Evolutionary conservation across 2,113 vertebrate species (phyloP), one percentile per base, ranked within the genome.

Genomic region (Ammodramus savannarum): DNA sequence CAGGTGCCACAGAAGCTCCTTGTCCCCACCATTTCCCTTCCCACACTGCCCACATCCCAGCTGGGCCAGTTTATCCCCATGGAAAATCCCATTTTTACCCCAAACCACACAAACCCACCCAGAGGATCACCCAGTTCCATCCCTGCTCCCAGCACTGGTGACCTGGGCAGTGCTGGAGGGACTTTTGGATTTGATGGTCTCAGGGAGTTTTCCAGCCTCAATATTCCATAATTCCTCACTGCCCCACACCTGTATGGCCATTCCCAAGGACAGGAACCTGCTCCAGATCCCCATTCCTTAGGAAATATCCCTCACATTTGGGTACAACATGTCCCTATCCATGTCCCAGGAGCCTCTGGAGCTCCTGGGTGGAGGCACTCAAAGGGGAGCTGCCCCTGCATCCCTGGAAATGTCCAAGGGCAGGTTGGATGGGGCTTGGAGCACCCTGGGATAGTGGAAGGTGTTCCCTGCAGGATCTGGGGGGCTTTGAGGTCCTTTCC

Each of bases 161-260:
- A 4, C 36, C 32, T n/a, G 86, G 67, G 36, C 32, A 65, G 11
- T 38, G 65, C 39, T 46, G 69, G 38, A 58, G 49, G 38, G 52
- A 54, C 15, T 54, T 55, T 9, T 39, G 67, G 26, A 13, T 18
- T 11, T 8, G 7, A 31, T 13, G n/a, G 38, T 3, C n/a, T 20
- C 61, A 13, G 13, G 9, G 52, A 32, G 23, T 3, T 82, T 68
- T 54, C 46, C 87, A 82, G 12, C 46, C 54, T 39, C 54, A 34
- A 2, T 0, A 68, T 75, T 54, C 78, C 46, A 19, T 4, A 34
- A 34, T 11, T 15, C 59, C 68, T 34, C 68, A 4, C 19, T 2
- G 19, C 11, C 6, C 58, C 13, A 26, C 1, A 32, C 3, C 3
- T 3, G 7, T 3, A 2, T 0, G 12, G 72, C n/a, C 46, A 3